These are phyloP conservation scores for Heliothis virescens DNA, from an alignment of 1,140 invertebrate genomes.

Conservation along the genomic window DNA sequence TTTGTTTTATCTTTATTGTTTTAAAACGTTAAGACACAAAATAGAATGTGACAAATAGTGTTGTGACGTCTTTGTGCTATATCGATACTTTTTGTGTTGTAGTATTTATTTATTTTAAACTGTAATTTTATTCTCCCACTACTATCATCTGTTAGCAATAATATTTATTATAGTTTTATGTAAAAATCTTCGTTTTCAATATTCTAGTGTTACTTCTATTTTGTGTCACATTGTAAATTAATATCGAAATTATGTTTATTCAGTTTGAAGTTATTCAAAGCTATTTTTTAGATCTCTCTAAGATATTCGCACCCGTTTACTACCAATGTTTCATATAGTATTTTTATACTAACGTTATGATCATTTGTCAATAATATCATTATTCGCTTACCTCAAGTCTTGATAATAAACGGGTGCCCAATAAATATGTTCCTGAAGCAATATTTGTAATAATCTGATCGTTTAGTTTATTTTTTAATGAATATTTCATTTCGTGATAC, in stretches of 20 bases:
- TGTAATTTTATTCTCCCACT: neutral
- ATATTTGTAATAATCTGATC: slow-evolving; percentile 33
- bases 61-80: slow-evolving; percentile 25
- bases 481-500: slow-evolving; percentile 40
- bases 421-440: slow-evolving; percentile 45
- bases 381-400: slow-evolving; percentile 11
- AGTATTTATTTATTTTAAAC: slow-evolving; percentile 20
- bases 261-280: slow-evolving; percentile 24
- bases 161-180: slow-evolving; percentile 24
- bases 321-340: neutral
- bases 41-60: slow-evolving; percentile 1
- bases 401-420: slow-evolving; percentile 25
- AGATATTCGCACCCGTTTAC: slow-evolving; percentile 34
- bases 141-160: slow-evolving; percentile 18
- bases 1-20: slow-evolving; percentile 37
- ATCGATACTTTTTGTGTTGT: slow-evolving; percentile 18
- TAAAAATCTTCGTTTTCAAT: neutral
- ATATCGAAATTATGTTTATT: slow-evolving; percentile 32
- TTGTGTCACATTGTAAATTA: slow-evolving; percentile 35
- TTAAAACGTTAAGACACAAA: slow-evolving; percentile 24
- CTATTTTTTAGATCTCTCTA: slow-evolving; percentile 44
- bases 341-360: neutral
- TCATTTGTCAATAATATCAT: neutral
- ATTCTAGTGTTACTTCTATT: slow-evolving; percentile 23
- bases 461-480: slow-evolving; percentile 35